A percentile compares a stretch with the other conserved stretches of the same genome.
phyloP scores from a whole-genome alignment of 1,140 invertebrate genomes.

The Cherax destructor region DNA sequence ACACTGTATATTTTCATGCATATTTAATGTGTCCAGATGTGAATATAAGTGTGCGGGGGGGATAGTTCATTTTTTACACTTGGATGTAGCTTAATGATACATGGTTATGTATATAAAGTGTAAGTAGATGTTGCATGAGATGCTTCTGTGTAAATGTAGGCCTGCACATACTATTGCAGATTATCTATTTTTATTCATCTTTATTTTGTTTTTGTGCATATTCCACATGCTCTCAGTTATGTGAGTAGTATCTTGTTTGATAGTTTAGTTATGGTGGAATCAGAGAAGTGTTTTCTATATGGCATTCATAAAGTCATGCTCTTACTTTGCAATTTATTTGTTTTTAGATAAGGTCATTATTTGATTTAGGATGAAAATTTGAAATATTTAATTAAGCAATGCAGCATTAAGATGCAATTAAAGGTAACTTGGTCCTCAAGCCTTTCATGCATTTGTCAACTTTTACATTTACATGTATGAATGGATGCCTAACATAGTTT shows the following conservation, averaged over 20 bases:
- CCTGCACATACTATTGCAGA: constrained; percentile 27
- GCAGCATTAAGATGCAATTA: too few relatives aligned
- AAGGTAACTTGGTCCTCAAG: too few relatives aligned
- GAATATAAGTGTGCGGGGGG: constrained; percentile 29
- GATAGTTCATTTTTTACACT: constrained; percentile 43
- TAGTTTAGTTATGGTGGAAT: neutral
- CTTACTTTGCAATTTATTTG: too few relatives aligned
- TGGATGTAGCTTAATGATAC: constrained; percentile 6
- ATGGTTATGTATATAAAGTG: constrained; percentile 34
- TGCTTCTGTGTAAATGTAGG: constrained; percentile 35
- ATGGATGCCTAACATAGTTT: too few relatives aligned
- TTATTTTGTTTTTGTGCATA: constrained; percentile 2
- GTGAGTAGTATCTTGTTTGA: neutral
- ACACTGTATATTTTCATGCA: constrained; percentile 30
- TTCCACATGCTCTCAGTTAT: neutral
- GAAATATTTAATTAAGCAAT: too few relatives aligned
- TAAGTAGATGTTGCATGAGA: constrained; percentile 43
- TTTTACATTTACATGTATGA: too few relatives aligned
- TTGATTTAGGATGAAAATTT: too few relatives aligned
- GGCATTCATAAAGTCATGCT: too few relatives aligned
- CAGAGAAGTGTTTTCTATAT: neutral
- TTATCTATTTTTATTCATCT: neutral
- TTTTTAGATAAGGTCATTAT: too few relatives aligned
- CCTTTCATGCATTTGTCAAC: too few relatives aligned
- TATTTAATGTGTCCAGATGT: constrained; percentile 23